These are phyloP conservation scores for Ellobius talpinus DNA, from an alignment of 2,113 vertebrate genomes.

Conservation along the genomic window DNA sequence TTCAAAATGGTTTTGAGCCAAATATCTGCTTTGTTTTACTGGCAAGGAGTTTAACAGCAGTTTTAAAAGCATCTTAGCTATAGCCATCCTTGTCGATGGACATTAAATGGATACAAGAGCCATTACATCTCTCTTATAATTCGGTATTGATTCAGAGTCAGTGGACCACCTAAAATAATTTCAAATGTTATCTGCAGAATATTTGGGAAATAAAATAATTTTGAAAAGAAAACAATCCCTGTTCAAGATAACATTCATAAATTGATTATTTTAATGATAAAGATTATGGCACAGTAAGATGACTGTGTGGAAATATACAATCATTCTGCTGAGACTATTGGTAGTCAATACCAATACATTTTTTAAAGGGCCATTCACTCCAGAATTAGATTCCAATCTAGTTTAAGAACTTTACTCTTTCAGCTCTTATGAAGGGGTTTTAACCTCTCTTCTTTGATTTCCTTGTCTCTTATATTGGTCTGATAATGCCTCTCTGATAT, in stretches of 20 bases:
- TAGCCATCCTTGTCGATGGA: constrained; percentile 12
- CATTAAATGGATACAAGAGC: not conserved
- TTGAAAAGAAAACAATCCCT: not conserved
- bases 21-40: constrained; percentile 40
- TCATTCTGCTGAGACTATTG: not conserved
- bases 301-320: not conserved
- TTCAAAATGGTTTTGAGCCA: constrained; percentile 14
- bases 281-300: not conserved
- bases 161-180: constrained; percentile 8
- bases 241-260: not conserved
- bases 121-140: not conserved
- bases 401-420: constrained; percentile 24
- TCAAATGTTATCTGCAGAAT: not conserved
- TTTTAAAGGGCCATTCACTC: constrained; percentile 18
- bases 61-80: constrained; percentile 5
- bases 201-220: not conserved
- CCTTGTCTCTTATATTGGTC: not conserved
- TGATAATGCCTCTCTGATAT: not conserved
- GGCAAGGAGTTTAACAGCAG: constrained; percentile 41
- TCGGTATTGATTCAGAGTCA: not conserved
- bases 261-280: constrained; percentile 16
- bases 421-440: not conserved
- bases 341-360: not conserved
- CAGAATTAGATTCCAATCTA: not conserved
- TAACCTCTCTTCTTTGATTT: not conserved